Evolutionary conservation across 1,140 invertebrate genomes (phyloP), one percentile per base, ranked within the genome.

Genomic region (Lepidurus arcticus): DNA sequence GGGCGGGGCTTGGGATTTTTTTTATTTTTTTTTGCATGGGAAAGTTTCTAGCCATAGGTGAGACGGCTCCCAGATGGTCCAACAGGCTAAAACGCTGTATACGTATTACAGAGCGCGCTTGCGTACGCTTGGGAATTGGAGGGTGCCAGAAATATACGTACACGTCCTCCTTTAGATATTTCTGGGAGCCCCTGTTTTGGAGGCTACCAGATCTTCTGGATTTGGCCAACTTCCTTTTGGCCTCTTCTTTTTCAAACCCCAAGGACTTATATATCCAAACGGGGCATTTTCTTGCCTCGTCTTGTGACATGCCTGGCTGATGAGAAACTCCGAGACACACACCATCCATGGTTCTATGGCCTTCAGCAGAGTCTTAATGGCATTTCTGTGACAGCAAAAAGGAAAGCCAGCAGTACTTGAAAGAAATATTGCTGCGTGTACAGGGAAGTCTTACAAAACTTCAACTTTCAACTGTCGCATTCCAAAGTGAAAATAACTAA

Each of bases 231-330:
- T 13, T 65, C 53, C 21, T 65, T 13, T 65, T 65, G 21, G 16
- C 0, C 9, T 65, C 21, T 21, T 65, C 21, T 65, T 65, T 65
- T 65, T 65, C 9, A 65, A 65, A 65, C 9, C 8, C 16, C 53
- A 65, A 65, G 13, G 53, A 47, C 16, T 16, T 47, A 4, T 34
- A 34, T 16, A 47, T 47, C 45, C 45, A 47, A 16, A 65, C 16
- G 53, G 8, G 53, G 13, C 13, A 65, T 65, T 65, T 47, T 65
- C 21, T 21, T 13, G 53, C 53, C 21, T 9, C 53, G 53, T 65
- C 53, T 65, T 65, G 53, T 65, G 53, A 65, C 53, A 65, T 65
- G 53, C 53, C 53, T 65, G 13, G 53, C 53, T 65, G 53, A 65
- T 65, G 53, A 65, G 53, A 65, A 65, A 65, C 53, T 65, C 53